These are phyloP conservation scores for Drosophila meridionalis DNA, from an alignment of 2,888 invertebrate genomes.

Conservation along the genomic window DNA sequence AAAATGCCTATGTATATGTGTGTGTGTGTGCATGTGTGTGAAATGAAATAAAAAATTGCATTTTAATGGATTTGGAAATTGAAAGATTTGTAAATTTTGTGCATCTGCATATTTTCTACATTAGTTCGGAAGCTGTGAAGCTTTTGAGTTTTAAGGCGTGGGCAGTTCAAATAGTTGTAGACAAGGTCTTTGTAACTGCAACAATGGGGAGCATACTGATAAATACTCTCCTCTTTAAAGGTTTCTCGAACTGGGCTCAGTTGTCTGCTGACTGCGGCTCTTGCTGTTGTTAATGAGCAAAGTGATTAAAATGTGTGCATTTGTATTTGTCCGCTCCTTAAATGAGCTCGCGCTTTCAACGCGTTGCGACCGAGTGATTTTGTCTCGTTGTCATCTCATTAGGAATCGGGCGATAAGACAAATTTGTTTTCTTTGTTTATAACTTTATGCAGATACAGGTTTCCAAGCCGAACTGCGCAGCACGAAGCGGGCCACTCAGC, in stretches of 20 bases:
- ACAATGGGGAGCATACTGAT: constrained; percentile 27
- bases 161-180: constrained; percentile 19
- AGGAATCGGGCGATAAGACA: constrained; percentile 83
- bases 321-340: constrained; percentile 82
- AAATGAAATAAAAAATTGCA: not conserved
- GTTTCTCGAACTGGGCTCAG: constrained; percentile 6
- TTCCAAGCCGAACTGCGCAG: constrained; percentile 29
- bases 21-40: not conserved
- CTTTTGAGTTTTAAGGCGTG: constrained; percentile 9
- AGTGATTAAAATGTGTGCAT: constrained; percentile 83
- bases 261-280: not conserved
- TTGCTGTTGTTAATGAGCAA: constrained; percentile 75
- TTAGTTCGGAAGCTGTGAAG: constrained; percentile 20
- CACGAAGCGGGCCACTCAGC: constrained; percentile 17
- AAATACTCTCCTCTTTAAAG: constrained; percentile 9
- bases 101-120: constrained; percentile 27
- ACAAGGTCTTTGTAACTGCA: not conserved
- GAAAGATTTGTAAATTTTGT: not conserved
- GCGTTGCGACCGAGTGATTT: constrained; percentile 73
- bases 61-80: constrained; percentile 3
- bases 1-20: not conserved
- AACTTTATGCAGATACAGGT: constrained; percentile 78
- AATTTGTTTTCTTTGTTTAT: constrained; percentile 82
- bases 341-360: constrained; percentile 81
- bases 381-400: constrained; percentile 83